These are phyloP conservation scores for Galaxea fascicularis DNA, from an alignment of 92 coral and sea anemone species.

Conservation along the genomic window DNA sequence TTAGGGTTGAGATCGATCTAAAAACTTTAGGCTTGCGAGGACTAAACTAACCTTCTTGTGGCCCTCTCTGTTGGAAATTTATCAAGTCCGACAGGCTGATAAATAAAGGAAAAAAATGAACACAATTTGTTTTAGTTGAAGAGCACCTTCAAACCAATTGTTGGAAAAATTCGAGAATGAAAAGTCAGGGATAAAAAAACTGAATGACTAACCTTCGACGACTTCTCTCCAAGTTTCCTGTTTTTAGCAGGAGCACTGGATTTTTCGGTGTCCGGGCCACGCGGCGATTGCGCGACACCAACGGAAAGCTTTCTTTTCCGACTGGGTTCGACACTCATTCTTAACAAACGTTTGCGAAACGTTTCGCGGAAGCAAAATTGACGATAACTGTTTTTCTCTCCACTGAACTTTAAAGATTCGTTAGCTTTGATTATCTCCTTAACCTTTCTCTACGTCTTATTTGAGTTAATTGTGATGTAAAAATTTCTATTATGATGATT, in stretches of 20 bases:
- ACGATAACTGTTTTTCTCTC: not conserved
- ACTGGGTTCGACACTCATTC: slow-evolving; percentile 5
- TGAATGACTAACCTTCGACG: slow-evolving; percentile 3
- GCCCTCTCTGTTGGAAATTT: too few species aligned
- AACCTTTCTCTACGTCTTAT: not conserved
- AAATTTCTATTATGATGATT: slow-evolving; percentile 11
- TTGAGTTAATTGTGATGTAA: slow-evolving; percentile 10
- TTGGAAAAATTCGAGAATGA: not conserved
- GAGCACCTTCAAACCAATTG: not conserved
- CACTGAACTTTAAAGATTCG: not conserved
- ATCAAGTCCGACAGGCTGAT: too few species aligned
- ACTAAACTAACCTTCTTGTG: too few species aligned
- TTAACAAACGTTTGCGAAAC: not conserved
- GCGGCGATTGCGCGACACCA: slow-evolving; percentile 21
- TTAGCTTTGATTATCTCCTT: not conserved
- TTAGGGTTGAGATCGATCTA: too few species aligned
- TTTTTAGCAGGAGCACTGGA: slow-evolving; percentile 8
- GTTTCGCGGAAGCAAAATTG: not conserved
- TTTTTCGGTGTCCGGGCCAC: slow-evolving; percentile 4
- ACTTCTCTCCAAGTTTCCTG: not conserved
- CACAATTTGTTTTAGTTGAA: too few species aligned
- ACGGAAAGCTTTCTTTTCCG: slow-evolving; percentile 26
- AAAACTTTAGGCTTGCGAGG: not conserved
- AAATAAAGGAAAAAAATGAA: too few species aligned
- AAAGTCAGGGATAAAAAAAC: not conserved